A percentile compares a stretch with the other conserved stretches of the same genome.
Evolutionary conservation across 2,797 vertebrate species (phyloP).

Genomic region (Microhierax caerulescens): DNA sequence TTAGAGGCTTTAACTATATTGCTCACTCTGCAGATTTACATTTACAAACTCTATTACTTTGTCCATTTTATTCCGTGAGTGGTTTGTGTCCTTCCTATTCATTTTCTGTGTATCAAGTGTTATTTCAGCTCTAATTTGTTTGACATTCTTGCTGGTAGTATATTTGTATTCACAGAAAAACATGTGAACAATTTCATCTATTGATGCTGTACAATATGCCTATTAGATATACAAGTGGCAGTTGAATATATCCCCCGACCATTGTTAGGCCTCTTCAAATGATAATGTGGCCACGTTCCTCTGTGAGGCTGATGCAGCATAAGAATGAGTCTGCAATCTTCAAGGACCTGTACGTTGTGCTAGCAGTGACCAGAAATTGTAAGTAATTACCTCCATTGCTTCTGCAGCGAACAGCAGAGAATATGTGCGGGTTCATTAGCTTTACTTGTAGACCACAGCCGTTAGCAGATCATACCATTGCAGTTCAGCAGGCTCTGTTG

Average conservation of each 20-base stretch:
- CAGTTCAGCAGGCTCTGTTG: neutral
- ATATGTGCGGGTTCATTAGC: neutral
- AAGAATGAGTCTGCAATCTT: conserved; percentile 54
- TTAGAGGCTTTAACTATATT: conserved; percentile 38
- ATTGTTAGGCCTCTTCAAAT: conserved; percentile 67
- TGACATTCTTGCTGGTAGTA: conserved; percentile 49
- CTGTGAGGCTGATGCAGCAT: conserved; percentile 48
- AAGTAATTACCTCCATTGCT: conserved; percentile 36
- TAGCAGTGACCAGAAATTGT: conserved; percentile 41
- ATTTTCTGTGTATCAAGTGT: conserved; percentile 29
- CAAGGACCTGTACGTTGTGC: conserved; percentile 27
- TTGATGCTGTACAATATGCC: conserved; percentile 58
- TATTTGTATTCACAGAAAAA: conserved; percentile 69
- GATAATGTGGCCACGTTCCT: conserved; percentile 47
- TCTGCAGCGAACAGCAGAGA: conserved; percentile 12
- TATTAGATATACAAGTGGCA: conserved; percentile 61
- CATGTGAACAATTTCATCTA: conserved; percentile 64
- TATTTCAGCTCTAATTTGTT: conserved; percentile 65
- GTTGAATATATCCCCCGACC: conserved; percentile 55
- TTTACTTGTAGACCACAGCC: neutral
- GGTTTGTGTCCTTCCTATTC: conserved; percentile 40
- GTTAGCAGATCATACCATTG: neutral
- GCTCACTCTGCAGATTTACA: conserved; percentile 49
- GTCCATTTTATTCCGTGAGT: conserved; percentile 46
- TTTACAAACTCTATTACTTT: conserved; percentile 58